These are phyloP conservation scores for Sitta carolinensis DNA, from an alignment of 2,797 vertebrate genomes.

Conservation along the genomic window DNA sequence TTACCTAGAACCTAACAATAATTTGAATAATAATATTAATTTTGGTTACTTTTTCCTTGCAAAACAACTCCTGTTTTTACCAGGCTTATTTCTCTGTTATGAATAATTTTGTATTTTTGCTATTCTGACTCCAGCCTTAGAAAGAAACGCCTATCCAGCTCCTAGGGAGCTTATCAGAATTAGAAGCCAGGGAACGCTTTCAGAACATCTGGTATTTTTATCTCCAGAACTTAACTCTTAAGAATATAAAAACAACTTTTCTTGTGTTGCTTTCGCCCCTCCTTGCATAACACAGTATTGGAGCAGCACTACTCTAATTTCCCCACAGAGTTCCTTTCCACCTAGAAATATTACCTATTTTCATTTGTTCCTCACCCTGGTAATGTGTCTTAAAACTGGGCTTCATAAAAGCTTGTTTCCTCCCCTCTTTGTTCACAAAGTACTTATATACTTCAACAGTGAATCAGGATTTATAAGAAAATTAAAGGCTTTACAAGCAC, in stretches of 20 bases:
- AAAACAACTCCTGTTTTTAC: not conserved
- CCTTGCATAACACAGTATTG: not conserved
- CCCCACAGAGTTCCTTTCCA: not conserved
- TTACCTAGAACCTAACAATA: not conserved
- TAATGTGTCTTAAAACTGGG: not conserved
- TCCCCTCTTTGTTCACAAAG: not conserved
- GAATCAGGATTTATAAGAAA: not conserved
- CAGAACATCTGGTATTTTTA: not conserved
- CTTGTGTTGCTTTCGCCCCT: not conserved
- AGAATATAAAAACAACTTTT: not conserved
- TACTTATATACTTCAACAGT: not conserved
- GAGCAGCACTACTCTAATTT: not conserved
- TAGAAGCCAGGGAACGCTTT: not conserved
- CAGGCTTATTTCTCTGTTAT: not conserved
- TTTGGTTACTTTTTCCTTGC: not conserved
- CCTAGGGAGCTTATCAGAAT: not conserved
- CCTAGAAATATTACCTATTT: not conserved
- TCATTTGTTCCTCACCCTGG: not conserved
- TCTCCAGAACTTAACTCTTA: not conserved
- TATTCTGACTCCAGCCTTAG: not conserved
- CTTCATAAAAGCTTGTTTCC: not conserved
- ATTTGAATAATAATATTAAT: not conserved
- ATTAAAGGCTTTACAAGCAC: not conserved
- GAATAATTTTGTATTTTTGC: not conserved
- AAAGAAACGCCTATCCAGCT: not conserved